Conservation (phyloP, 2,113 vertebrate genomes). For the Myodes glareolus region DNA sequence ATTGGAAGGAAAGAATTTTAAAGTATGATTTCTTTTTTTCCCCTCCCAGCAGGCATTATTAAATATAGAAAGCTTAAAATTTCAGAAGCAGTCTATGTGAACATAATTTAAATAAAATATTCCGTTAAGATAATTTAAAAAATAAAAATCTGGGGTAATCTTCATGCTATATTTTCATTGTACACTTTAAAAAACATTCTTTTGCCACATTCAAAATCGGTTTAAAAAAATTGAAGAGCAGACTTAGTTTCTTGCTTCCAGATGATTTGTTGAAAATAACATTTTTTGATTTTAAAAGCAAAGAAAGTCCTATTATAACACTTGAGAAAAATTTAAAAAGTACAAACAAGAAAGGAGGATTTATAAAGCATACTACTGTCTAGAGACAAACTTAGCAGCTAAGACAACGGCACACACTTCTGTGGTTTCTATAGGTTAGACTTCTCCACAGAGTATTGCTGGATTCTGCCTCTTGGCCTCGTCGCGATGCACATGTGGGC, state of each 20-base stretch:
- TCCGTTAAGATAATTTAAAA: slow-evolving; percentile 79
- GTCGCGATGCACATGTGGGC: background rate
- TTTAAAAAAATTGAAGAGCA: slow-evolving; percentile 71
- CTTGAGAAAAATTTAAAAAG: slow-evolving; percentile 75
- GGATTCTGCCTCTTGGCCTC: background rate
- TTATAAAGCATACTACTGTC: slow-evolving; percentile 62
- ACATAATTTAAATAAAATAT: slow-evolving; percentile 81
- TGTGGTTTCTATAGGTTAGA: background rate
- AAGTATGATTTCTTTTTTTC: slow-evolving; percentile 79
- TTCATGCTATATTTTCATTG: slow-evolving; percentile 79
- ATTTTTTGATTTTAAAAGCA: slow-evolving; percentile 78
- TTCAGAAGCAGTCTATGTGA: slow-evolving; percentile 80
- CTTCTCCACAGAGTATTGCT: background rate
- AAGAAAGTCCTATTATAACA: slow-evolving; percentile 76
- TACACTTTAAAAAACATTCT: slow-evolving; percentile 75
- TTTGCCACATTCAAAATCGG: slow-evolving; percentile 77
- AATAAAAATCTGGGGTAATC: slow-evolving; percentile 78
- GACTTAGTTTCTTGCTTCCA: slow-evolving; percentile 73
- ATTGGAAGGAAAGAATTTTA: slow-evolving; percentile 80
- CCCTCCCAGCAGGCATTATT: slow-evolving; percentile 77
- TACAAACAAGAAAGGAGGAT: slow-evolving; percentile 73
- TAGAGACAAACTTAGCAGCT: slow-evolving; percentile 55
- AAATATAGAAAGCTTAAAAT: slow-evolving; percentile 81
- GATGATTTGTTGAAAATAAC: slow-evolving; percentile 80
- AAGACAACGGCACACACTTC: slow-evolving; percentile 22